These are phyloP conservation scores for Alethe castanea DNA, from an alignment of 2,113 vertebrate genomes.

Conservation along the genomic window DNA sequence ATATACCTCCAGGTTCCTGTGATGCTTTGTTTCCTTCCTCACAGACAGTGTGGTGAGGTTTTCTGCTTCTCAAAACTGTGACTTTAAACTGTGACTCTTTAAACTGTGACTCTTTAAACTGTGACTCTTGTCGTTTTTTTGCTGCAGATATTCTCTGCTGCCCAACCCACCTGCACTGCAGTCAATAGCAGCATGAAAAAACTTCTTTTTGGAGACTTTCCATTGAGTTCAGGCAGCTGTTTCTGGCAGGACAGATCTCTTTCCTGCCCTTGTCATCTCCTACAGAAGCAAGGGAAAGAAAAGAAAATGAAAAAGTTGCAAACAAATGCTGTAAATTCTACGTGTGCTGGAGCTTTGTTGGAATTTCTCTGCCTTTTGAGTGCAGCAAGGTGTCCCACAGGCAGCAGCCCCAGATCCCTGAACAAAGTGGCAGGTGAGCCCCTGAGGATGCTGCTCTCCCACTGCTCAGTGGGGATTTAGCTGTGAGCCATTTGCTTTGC, in stretches of 20 bases:
- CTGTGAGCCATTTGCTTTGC: not conserved
- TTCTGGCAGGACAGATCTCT: not conserved
- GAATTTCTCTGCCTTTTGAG: not conserved
- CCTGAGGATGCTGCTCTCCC: not conserved
- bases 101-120: not conserved
- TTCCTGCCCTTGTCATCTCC: not conserved
- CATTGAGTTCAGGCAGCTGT: not conserved
- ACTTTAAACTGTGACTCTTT: not conserved
- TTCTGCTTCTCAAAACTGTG: not conserved
- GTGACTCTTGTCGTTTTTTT: not conserved
- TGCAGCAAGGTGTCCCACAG: not conserved
- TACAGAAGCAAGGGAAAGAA: not conserved
- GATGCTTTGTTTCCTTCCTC: not conserved
- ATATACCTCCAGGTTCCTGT: not conserved
- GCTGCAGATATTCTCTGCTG: not conserved
- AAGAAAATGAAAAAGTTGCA: not conserved
- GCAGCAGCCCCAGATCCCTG: not conserved
- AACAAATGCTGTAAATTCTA: not conserved
- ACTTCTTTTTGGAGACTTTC: not conserved
- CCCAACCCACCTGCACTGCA: conserved; percentile 18
- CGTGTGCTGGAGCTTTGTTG: not conserved
- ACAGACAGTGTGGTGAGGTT: not conserved
- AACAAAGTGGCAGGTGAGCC: not conserved
- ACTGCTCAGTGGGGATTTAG: not conserved
- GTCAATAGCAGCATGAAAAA: not conserved